phyloP scores from a whole-genome alignment of 1,140 invertebrate genomes.

The Drosophila sucinea region DNA sequence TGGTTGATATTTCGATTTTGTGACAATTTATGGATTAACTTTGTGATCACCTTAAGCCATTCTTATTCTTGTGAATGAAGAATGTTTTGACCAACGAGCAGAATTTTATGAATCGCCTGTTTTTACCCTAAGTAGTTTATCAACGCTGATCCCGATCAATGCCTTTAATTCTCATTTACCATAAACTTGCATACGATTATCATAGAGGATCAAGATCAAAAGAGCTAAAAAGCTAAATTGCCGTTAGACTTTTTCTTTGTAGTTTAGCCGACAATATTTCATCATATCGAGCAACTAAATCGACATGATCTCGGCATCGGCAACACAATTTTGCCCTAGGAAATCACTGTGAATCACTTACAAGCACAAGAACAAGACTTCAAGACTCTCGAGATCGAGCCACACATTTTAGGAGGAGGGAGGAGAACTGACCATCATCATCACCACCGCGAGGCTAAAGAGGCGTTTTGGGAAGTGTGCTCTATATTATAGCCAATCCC shows the following conservation, averaged over 20 bases:
- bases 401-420: neutral
- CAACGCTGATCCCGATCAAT: neutral
- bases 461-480: conserved; percentile 3
- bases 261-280: conserved; percentile 68
- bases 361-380: conserved; percentile 27
- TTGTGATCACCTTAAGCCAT: conserved; percentile 37
- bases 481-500: conserved; percentile 18
- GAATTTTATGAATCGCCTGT: too few relatives aligned
- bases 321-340: conserved; percentile 32
- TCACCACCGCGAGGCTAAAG: neutral
- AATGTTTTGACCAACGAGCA: neutral
- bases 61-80: conserved; percentile 46
- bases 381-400: conserved; percentile 11
- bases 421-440: neutral
- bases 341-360: conserved; percentile 66
- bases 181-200: conserved; percentile 14
- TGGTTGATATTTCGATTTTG: conserved; percentile 75
- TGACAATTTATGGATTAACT: conserved; percentile 76
- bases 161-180: conserved; percentile 20
- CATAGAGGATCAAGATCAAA: conserved; percentile 46
- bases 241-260: conserved; percentile 73
- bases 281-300: conserved; percentile 65
- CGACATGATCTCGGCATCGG: conserved; percentile 60
- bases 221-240: conserved; percentile 35
- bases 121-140: neutral